Evolutionary conservation across 2,888 invertebrate genomes (phyloP).

Genomic region (Leptura quadrifasciata): DNA sequence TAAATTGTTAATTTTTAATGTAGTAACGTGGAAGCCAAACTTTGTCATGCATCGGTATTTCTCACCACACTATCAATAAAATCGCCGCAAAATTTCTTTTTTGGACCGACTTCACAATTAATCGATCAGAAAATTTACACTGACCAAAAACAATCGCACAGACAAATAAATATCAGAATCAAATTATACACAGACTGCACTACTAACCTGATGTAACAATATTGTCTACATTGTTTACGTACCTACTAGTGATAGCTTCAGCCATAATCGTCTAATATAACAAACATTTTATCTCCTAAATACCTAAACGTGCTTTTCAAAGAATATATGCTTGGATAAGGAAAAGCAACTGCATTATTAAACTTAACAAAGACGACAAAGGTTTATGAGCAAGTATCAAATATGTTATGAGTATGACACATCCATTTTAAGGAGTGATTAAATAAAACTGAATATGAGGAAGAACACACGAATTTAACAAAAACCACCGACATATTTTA

Average conservation of each 20-base stretch:
- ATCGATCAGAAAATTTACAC: too few species aligned
- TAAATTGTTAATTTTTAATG: too few species aligned
- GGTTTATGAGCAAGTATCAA: background rate
- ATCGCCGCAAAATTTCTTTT: too few species aligned
- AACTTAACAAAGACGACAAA: conserved; percentile 9
- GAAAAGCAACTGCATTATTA: background rate
- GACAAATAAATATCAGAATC: too few species aligned
- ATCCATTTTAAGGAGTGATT: background rate
- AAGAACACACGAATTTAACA: too few species aligned
- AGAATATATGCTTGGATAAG: background rate
- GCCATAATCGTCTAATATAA: background rate
- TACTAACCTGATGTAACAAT: background rate
- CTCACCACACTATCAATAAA: too few species aligned
- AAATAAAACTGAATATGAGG: background rate
- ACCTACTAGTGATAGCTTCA: background rate
- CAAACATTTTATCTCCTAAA: background rate
- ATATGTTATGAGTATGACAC: conserved; percentile 5
- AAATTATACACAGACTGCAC: background rate
- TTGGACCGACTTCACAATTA: too few species aligned
- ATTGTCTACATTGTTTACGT: background rate
- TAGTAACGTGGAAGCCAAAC: too few species aligned
- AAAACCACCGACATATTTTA: too few species aligned
- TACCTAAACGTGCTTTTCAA: background rate
- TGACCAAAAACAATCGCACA: too few species aligned
- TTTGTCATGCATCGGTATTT: too few species aligned